Base-by-base conservation (phyloP, 2,888 invertebrate species). In the Norana najaformis region DNA sequence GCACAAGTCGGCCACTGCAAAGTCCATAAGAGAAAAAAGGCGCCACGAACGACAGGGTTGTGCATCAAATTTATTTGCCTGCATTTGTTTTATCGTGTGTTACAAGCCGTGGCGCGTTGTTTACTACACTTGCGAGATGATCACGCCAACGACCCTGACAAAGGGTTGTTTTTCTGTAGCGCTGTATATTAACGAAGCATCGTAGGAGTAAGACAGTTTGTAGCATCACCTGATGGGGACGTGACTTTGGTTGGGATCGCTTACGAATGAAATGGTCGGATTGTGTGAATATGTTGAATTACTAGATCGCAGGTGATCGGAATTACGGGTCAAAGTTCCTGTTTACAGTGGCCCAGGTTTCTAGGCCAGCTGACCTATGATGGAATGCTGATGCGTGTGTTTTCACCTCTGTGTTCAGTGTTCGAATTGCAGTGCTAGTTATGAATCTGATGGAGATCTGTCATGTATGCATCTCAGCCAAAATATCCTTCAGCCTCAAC, bases 1-100 rank as follows among this genome's bases (percentile, higher is more conserved):
- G 18, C 88, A 88, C 88, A 88, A 88, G 18, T 39, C 88, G 36
- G 85, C 85, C 36, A 85, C 85, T n/a, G 85, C 85, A 4, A 85
- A 85, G 36, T 85, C 85, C 20, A 85, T 85, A 34, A 85, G 85
- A n/a, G 85, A 85, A 37, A 85, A 85, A 8, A 36, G 85, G 14
- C 35, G 85, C 18, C 85, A 85, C 30, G 85, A 85, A 16, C 35
- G 85, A 85, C 85, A 85, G 23, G 85, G 85, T 85, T 69, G 69
- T 69, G 30, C 69, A 11, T 35, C 18, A 1, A 14, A 37, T 37
- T 85, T 18, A 13, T n/a, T 69, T n/a, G 0, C n/a, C 11, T 11
- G n/a, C 30, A n/a, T 69, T 1, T 30, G 4, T n/a, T 69, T 11
- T n/a, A n/a, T 69, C 30, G 30, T 30, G 30, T n/a, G 69, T 69